Evolutionary conservation across 2,888 invertebrate species (phyloP).

Genomic region (Drosophila neotestacea): DNA sequence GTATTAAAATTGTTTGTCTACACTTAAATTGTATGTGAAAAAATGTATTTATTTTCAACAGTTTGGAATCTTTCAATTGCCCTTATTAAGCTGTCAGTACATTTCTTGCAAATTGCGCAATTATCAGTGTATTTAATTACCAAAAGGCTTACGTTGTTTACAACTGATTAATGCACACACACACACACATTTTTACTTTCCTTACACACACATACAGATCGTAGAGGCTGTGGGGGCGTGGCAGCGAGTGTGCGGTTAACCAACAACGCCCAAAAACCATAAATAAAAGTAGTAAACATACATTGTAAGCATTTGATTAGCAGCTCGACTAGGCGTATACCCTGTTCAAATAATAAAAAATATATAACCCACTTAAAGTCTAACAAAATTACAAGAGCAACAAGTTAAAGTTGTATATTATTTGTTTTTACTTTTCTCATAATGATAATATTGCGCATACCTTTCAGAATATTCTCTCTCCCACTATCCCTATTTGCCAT

Average conservation of each 20-base stretch:
- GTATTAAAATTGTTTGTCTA: neutral
- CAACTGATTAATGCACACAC: slow-evolving; percentile 55
- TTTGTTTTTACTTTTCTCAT: neutral
- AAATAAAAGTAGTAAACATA: slow-evolving; percentile 36
- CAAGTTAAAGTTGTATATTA: neutral
- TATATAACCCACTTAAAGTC: neutral
- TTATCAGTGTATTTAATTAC: slow-evolving; percentile 57
- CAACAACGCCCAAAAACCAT: slow-evolving; percentile 44
- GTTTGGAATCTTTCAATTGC: slow-evolving; percentile 15
- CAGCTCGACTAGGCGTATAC: slow-evolving; percentile 28
- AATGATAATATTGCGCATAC: neutral
- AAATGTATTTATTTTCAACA: neutral
- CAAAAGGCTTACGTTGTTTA: slow-evolving; percentile 53
- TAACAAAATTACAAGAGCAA: neutral
- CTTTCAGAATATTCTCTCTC: neutral
- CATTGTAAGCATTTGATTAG: neutral
- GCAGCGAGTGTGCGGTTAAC: slow-evolving; percentile 46
- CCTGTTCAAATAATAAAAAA: neutral
- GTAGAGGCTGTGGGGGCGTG: neutral
- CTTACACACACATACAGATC: slow-evolving; percentile 1
- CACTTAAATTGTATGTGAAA: neutral
- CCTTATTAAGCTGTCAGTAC: slow-evolving; percentile 33
- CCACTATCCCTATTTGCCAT: neutral
- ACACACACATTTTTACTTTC: slow-evolving; percentile 1
- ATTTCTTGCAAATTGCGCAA: slow-evolving; percentile 45